A percentile compares a stretch with the other conserved stretches of the same genome.
Evolutionary conservation across 2,797 vertebrate species (phyloP).

Genomic region (Chrysocyon brachyurus): DNA sequence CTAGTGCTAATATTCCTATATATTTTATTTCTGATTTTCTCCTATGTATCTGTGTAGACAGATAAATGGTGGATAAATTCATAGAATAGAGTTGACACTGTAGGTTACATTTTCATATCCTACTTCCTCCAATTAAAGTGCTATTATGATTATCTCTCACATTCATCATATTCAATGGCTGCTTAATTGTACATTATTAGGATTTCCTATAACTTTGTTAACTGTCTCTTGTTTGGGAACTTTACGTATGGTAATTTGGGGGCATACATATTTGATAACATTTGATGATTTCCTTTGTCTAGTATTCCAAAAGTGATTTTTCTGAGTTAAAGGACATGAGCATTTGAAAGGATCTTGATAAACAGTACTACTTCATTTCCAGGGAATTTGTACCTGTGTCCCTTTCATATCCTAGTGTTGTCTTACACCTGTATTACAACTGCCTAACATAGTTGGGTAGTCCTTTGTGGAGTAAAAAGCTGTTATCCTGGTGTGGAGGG

Average conservation of each 20-base stretch:
- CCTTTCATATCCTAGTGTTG: not conserved
- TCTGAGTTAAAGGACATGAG: not conserved
- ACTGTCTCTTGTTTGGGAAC: not conserved
- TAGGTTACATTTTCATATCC: not conserved
- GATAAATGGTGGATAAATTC: not conserved
- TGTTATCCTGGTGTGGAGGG: not conserved
- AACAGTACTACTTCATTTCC: not conserved
- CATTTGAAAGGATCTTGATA: not conserved
- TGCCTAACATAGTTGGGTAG: too few relatives aligned
- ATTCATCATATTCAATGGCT: too few relatives aligned
- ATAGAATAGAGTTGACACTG: not conserved
- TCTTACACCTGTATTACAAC: not conserved
- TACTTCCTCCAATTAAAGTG: not conserved
- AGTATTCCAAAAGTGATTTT: not conserved
- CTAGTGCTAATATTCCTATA: not conserved
- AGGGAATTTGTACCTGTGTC: not conserved
- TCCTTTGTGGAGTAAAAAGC: not conserved
- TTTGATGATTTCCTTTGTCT: constrained; percentile 21
- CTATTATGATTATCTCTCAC: not conserved
- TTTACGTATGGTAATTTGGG: not conserved
- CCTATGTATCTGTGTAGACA: not conserved
- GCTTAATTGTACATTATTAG: not conserved
- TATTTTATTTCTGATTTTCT: not conserved
- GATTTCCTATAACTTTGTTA: not conserved
- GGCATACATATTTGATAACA: not conserved